Evolutionary conservation across 2,113 vertebrate species (phyloP), one percentile per base, ranked within the genome.

Genomic region (Heliornis fulica): DNA sequence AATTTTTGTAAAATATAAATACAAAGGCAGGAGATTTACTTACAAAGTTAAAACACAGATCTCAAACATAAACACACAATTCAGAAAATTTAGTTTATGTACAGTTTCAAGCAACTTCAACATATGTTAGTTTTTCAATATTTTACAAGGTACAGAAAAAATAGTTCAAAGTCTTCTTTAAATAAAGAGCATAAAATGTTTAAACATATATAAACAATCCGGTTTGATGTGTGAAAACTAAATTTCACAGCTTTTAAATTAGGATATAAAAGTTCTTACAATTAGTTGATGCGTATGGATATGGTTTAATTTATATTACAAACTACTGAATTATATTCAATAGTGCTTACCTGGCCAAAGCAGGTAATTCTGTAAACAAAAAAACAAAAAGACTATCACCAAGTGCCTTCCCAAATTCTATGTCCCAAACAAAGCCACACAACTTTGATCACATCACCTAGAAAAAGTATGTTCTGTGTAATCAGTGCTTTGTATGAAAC

Each of bases 1-100:
- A 98, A 98, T 98, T 98, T 99, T 99, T 99, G 99, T 99, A 99
- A 99, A 99, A 99, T 99, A 99, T 99, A 99, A 99, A 99, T 99
- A 99, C 99, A 99, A 99, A 99, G 99, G 99, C 99, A 99, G 99
- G 98, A 98, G 99, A 99, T 98, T 99, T 99, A 99, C 98, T 99
- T 99, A 99, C 99, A 99, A 99, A 99, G 99, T 99, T 99, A 99
- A 99, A 99, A 99, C 99, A 99, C 98, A 98, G 98, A 98, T 98
- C 98, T 98, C 98, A 98, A 98, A 99, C 98, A 98, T 98, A 98
- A 99, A 98, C 99, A 99, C 99, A 98, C 98, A 98, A 98, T 97
- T 98, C 98, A 98, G 98, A 99, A 99, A 98, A 98, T 98, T 99
- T 99, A 98, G 98, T 98, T 98, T 99, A 99, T 99, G 96, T 99